Base-by-base conservation (phyloP, 2,113 vertebrate genomes). In the Scartelaos histophorus region DNA sequence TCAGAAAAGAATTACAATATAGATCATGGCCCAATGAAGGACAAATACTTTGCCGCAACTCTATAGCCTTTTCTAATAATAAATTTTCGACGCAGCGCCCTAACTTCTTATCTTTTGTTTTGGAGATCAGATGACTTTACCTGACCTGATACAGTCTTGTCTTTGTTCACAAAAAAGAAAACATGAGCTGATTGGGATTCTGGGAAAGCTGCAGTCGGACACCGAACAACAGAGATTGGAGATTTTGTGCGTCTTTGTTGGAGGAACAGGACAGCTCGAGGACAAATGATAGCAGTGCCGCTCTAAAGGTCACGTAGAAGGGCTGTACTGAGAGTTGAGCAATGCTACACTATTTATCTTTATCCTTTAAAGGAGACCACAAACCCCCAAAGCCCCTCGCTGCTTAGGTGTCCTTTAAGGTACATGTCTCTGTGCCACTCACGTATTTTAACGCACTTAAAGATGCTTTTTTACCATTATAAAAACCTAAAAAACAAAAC, bases 251-350 rank as follows among this genome's bases (percentile, higher is more conserved):
- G 46, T 65, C 80, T 83, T 75, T 81, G 73, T 85, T 80, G 66
- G 78, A 74, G 49, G 57, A 86, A 74, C 34, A 77, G 73, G 84
- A 86, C 79, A 78, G 74, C 75, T 53, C 2, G 54, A 77, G 76
- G 82, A 92, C 80, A 89, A 89, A 89, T 84, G 80, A 89, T 81
- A 85, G 1, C 35, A 7, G 70, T 38, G 21, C 15, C 19, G 15
- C 56, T 43, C 51, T 78, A 91, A 93, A 92, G 90, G 92, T 92
- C 89, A 92, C 6, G 24, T 69, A 71, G 81, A 87, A 86, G 86
- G 88, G 87, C 88, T 87, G 82, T 74, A 68, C 73, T 88, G 83
- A 92, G 87, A 85, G 85, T 87, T 87, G 85, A 91, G 87, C 89
- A 89, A 85, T 88, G 84, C 66, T 81, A 68, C 53, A 75, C 82